phyloP scores from a whole-genome alignment of 1,140 invertebrate genomes.

The Stenopsyche tienmushanensis region DNA sequence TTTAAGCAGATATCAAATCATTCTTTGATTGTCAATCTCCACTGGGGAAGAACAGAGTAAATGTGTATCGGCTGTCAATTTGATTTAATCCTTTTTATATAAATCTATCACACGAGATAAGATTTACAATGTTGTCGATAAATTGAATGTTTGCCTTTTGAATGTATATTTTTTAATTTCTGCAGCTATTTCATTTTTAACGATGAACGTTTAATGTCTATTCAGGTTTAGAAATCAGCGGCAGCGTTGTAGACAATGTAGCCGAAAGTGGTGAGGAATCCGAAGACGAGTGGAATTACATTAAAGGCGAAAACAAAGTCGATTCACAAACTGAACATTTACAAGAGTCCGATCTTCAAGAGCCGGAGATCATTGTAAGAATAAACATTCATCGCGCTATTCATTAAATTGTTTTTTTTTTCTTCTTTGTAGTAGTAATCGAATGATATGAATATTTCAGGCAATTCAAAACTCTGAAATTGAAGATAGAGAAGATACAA shows the following conservation, averaged over 20 bases:
- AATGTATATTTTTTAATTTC: neutral
- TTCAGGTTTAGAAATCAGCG: constrained; percentile 49
- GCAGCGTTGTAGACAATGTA: constrained; percentile 66
- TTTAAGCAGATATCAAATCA: no score
- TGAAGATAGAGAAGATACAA: constrained; percentile 48
- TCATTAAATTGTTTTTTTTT: constrained; percentile 6
- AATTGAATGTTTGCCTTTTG: neutral
- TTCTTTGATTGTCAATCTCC: no score
- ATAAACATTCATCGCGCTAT: neutral
- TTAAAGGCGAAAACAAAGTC: constrained; percentile 60
- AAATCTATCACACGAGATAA: neutral
- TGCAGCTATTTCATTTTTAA: neutral
- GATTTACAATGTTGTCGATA: neutral
- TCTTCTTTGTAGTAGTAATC: no score
- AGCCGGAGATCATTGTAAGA: neutral
- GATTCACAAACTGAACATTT: constrained; percentile 40
- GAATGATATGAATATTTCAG: no score
- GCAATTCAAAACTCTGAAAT: constrained; percentile 11
- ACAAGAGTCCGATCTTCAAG: constrained; percentile 32
- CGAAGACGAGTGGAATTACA: constrained; percentile 79
- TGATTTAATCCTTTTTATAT: no score
- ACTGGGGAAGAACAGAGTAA: no score
- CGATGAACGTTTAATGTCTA: constrained; percentile 31
- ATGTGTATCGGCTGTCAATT: no score
- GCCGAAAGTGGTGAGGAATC: constrained; percentile 68